These are phyloP conservation scores for Chymomyza costata DNA, from an alignment of 1,140 invertebrate genomes.

Conservation along the genomic window DNA sequence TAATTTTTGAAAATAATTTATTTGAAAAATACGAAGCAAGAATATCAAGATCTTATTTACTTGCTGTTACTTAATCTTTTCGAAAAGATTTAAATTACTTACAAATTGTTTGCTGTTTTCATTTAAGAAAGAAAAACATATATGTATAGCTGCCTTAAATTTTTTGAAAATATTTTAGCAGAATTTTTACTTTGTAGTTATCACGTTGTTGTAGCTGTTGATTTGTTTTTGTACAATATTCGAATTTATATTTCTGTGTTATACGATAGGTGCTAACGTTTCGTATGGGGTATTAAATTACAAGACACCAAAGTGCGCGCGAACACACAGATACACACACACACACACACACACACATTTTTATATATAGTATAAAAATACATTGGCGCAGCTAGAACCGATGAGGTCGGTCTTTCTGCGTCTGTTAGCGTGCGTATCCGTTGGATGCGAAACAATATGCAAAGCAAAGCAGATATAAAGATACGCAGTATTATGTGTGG, in stretches of 20 bases:
- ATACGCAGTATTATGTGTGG: constrained; percentile 21
- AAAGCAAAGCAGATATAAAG: constrained; percentile 42
- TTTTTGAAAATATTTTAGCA: no score
- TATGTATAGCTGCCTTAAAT: no score
- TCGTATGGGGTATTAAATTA: constrained; percentile 68
- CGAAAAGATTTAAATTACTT: no score
- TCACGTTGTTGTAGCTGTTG: constrained; percentile 9
- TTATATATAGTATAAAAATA: constrained; percentile 1
- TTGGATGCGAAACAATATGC: constrained; percentile 67
- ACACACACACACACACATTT: constrained; percentile 12
- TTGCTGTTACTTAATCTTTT: no score
- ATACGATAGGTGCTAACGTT: constrained; percentile 67
- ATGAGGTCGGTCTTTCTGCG: constrained; percentile 39
- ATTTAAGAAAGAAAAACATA: no score
- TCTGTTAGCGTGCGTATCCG: constrained; percentile 54
- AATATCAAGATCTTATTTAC: no score
- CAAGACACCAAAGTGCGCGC: constrained; percentile 71
- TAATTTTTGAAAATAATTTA: no score
- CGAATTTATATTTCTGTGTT: constrained; percentile 42
- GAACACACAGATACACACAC: constrained; percentile 48
- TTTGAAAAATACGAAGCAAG: no score
- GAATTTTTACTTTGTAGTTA: constrained; percentile 16
- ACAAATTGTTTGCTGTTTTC: no score
- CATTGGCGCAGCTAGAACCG: constrained; percentile 14
- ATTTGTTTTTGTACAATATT: constrained; percentile 39